Evolutionary conservation across 2,888 invertebrate species (phyloP).

Genomic region (Abscondita cerata): DNA sequence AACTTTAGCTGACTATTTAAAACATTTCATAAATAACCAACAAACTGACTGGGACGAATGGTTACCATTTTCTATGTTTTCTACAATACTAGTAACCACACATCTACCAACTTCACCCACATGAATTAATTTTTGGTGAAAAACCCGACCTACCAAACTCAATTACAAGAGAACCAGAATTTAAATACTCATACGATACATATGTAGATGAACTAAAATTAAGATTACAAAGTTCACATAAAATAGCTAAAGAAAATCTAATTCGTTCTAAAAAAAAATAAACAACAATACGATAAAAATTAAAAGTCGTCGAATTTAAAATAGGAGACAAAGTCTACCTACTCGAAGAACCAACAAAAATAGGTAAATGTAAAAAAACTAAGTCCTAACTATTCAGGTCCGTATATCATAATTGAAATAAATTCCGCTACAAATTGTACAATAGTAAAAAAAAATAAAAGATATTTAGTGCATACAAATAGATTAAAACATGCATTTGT

Average conservation of each 20-base stretch:
- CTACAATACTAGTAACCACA: constrained; percentile 45
- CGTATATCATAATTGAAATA: background rate
- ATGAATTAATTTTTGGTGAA: constrained; percentile 45
- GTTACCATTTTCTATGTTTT: constrained; percentile 24
- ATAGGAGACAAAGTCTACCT: background rate
- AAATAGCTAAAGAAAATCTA: constrained; percentile 40
- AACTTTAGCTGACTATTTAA: constrained; percentile 18
- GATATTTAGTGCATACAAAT: background rate
- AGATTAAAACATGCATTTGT: background rate
- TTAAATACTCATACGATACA: constrained; percentile 43
- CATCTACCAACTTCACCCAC: constrained; percentile 45
- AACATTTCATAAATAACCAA: constrained; percentile 43
- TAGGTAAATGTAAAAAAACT: background rate
- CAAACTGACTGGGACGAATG: constrained; percentile 6
- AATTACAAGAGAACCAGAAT: constrained; percentile 10
- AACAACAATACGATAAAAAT: constrained; percentile 27
- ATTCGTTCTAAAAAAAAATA: constrained; percentile 36
- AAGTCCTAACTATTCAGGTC: background rate
- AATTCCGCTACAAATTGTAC: background rate
- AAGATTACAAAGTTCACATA: constrained; percentile 38
- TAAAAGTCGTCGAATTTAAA: constrained; percentile 10
- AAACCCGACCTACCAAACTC: constrained; percentile 33
- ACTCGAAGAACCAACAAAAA: background rate
- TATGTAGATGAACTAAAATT: constrained; percentile 37
- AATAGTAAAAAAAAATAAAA: background rate